Conservation (phyloP, 2,888 invertebrate genomes). For the Labia minor region DNA sequence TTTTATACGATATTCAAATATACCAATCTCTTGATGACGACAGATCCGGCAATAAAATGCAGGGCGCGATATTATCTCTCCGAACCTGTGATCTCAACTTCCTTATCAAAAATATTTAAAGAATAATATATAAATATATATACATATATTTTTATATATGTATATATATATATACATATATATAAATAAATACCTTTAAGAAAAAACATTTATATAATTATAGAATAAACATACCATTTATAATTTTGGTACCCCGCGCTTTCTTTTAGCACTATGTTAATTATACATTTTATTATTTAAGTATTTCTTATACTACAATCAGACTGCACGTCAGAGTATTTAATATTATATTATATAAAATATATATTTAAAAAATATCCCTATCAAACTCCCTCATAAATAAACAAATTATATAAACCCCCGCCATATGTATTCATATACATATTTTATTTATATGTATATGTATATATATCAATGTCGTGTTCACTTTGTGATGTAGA, state of each 20-base stretch:
- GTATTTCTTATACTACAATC: constrained; percentile 36
- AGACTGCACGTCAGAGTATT: constrained; percentile 43
- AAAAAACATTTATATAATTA: constrained; percentile 13
- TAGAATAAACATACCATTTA: background rate
- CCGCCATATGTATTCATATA: constrained; percentile 13
- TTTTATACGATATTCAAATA: background rate
- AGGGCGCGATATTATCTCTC: constrained; percentile 21
- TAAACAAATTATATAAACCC: background rate
- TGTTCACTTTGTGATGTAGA: constrained; percentile 13
- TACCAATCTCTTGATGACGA: constrained; percentile 7
- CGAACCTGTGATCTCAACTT: constrained; percentile 36
- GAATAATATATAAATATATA: background rate
- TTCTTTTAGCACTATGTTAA: constrained; percentile 13
- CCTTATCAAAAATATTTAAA: constrained; percentile 28
- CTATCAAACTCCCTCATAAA: background rate
- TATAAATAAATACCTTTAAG: constrained; percentile 28
- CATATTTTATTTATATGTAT: constrained; percentile 4
- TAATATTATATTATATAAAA: constrained; percentile 24
- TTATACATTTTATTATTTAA: constrained; percentile 25
- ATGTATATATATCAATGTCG: constrained; percentile 13
- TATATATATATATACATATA: constrained; percentile 4
- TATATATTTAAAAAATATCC: constrained; percentile 18
- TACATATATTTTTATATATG: background rate
- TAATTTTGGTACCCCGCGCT: constrained; percentile 13
- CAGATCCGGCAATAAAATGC: constrained; percentile 13